Evolutionary conservation across 2,888 invertebrate genomes (phyloP).

Genomic region (Trachelus tabidus): DNA sequence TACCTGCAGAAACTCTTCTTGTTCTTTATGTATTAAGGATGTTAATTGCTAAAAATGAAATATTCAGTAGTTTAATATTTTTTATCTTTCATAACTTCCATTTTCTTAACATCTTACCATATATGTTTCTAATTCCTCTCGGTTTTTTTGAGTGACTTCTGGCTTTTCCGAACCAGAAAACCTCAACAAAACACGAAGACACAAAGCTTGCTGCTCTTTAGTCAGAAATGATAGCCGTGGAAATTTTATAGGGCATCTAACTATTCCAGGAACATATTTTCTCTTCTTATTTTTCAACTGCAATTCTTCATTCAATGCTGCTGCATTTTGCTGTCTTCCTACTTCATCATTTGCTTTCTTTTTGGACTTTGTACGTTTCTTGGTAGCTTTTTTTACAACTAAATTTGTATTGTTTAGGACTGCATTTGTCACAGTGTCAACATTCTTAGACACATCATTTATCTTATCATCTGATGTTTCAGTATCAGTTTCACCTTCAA

Average conservation of each 20-base stretch:
- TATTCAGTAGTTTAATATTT: background rate
- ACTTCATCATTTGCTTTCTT: background rate
- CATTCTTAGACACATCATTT: background rate
- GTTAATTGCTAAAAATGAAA: slow-evolving; percentile 23
- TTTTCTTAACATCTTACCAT: slow-evolving; percentile 29
- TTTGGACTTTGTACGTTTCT: background rate
- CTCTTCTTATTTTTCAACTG: background rate
- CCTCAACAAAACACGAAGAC: slow-evolving; percentile 37
- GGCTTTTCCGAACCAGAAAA: slow-evolving; percentile 38
- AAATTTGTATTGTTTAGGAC: no score
- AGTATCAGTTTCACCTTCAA: slow-evolving; percentile 1
- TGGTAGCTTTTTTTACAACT: background rate
- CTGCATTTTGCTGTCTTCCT: background rate
- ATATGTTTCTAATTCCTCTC: slow-evolving; percentile 39
- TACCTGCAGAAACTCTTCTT: slow-evolving; percentile 43
- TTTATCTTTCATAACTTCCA: background rate
- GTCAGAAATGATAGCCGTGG: slow-evolving; percentile 36
- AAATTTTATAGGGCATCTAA: slow-evolving; percentile 28
- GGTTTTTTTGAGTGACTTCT: slow-evolving; percentile 26
- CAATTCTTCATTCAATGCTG: background rate
- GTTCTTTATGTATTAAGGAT: slow-evolving; percentile 40
- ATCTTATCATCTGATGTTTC: background rate
- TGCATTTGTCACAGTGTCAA: background rate
- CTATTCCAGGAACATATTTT: slow-evolving; percentile 44
- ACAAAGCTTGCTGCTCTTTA: slow-evolving; percentile 37